Percentiles rank a stretch among this genome's conserved stretches.
Conservation (phyloP, 1,140 invertebrate species). For the Ceratoteleas bidentatus region DNA sequence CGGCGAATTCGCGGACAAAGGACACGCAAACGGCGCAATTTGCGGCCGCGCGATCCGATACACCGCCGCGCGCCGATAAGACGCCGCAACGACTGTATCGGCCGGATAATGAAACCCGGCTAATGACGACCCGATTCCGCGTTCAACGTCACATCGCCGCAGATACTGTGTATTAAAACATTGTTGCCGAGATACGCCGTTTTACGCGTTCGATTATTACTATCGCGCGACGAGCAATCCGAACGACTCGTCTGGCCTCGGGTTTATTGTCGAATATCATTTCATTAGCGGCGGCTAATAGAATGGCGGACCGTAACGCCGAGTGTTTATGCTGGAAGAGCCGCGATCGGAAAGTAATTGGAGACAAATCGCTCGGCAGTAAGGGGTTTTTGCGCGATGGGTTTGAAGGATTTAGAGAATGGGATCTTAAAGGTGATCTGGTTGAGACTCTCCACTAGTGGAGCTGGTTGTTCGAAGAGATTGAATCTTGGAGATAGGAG, state of each 20-base stretch:
- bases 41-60: constrained; percentile 34
- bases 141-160: constrained; percentile 6
- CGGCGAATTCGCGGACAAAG: constrained; percentile 45
- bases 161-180: constrained; percentile 40
- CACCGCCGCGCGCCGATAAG: constrained; percentile 36
- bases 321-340: too few species aligned
- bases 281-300: neutral
- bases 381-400: too few species aligned
- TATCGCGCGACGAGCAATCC: neutral
- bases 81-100: constrained; percentile 37
- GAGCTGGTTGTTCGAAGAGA: too few species aligned
- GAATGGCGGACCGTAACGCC: neutral
- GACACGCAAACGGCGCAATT: constrained; percentile 45
- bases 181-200: constrained; percentile 4
- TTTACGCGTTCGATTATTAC: constrained; percentile 20
- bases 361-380: too few species aligned
- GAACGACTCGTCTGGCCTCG: constrained; percentile 3
- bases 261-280: neutral
- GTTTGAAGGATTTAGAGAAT: too few species aligned
- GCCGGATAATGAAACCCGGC: constrained; percentile 34
- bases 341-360: too few species aligned
- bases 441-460: too few species aligned
- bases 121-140: constrained; percentile 42
- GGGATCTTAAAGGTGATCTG: too few species aligned
- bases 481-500: too few species aligned